Evolutionary conservation across 2,888 invertebrate species (phyloP).

Genomic region (Mythimna loreyi): DNA sequence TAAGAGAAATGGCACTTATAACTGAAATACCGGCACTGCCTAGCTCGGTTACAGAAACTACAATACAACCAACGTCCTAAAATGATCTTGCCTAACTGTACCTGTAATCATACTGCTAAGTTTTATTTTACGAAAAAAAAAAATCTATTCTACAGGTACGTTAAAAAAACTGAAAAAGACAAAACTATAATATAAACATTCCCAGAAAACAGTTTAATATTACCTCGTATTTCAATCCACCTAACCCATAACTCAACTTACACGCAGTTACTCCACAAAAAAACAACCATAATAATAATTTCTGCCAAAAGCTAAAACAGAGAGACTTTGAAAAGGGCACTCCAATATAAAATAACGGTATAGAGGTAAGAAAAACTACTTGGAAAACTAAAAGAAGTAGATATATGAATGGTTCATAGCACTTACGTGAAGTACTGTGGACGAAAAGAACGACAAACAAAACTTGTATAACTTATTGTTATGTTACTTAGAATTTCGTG

Average conservation of each 20-base stretch:
- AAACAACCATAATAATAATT: constrained; percentile 52
- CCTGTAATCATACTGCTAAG: too few relatives aligned
- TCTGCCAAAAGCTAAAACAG: constrained; percentile 26
- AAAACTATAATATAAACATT: not conserved
- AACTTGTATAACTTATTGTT: constrained; percentile 54
- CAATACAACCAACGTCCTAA: too few relatives aligned
- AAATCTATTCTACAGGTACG: too few relatives aligned
- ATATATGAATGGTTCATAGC: constrained; percentile 57
- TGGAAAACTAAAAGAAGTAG: constrained; percentile 41
- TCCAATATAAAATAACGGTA: constrained; percentile 42
- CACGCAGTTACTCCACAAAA: constrained; percentile 10
- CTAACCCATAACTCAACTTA: constrained; percentile 7
- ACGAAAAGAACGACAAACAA: constrained; percentile 18
- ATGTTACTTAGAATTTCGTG: constrained; percentile 38
- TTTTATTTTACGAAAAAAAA: too few relatives aligned
- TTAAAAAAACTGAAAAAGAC: too few relatives aligned
- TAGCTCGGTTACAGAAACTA: too few relatives aligned
- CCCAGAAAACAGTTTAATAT: constrained; percentile 1
- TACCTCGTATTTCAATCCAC: not conserved
- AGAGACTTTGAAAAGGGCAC: constrained; percentile 30
- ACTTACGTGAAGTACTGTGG: constrained; percentile 49
- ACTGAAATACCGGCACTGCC: too few relatives aligned
- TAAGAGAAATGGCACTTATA: too few relatives aligned
- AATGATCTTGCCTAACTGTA: too few relatives aligned
- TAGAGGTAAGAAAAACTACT: constrained; percentile 52